These are phyloP conservation scores for Aricia artaxerxes DNA, from an alignment of 2,888 invertebrate species.

Conservation along the genomic window DNA sequence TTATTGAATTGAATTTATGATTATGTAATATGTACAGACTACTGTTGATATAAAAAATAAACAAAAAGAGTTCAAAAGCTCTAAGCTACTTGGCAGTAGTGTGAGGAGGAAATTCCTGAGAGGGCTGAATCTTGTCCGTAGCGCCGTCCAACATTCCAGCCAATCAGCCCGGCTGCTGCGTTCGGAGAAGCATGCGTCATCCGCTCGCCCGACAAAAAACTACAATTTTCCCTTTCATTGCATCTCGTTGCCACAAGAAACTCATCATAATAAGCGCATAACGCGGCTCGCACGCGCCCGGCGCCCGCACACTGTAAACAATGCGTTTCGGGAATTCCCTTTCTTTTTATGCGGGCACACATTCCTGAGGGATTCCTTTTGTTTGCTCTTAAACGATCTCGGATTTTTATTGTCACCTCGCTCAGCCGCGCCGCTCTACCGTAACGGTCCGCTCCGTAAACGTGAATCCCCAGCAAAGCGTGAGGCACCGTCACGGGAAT, in stretches of 20 bases:
- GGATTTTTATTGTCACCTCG: slow-evolving; percentile 62
- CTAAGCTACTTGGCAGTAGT: too few relatives aligned
- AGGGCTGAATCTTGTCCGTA: slow-evolving; percentile 43
- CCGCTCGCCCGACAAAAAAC: slow-evolving; percentile 63
- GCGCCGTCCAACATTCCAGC: slow-evolving; percentile 49
- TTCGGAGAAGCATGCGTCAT: slow-evolving; percentile 73
- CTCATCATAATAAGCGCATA: slow-evolving; percentile 68
- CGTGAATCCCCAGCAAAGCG: not conserved
- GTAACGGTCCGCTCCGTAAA: slow-evolving; percentile 47
- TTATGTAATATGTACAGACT: not conserved
- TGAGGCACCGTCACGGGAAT: slow-evolving; percentile 1
- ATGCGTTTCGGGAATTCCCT: slow-evolving; percentile 77
- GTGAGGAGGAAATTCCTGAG: slow-evolving; percentile 49
- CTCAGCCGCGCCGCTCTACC: slow-evolving; percentile 58
- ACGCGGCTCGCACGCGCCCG: slow-evolving; percentile 55
- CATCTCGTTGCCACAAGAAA: slow-evolving; percentile 57
- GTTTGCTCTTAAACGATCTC: slow-evolving; percentile 69
- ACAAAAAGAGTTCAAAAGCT: not conserved
- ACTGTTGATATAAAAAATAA: not conserved
- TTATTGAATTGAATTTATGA: too few relatives aligned
- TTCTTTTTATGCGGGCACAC: slow-evolving; percentile 71
- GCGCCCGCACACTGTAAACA: slow-evolving; percentile 67
- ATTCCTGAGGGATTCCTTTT: slow-evolving; percentile 80
- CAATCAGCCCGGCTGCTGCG: slow-evolving; percentile 55
- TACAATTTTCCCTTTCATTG: slow-evolving; percentile 77